Evolutionary conservation across 1,140 invertebrate species (phyloP).

Genomic region (Dinothrombium tinctorium): DNA sequence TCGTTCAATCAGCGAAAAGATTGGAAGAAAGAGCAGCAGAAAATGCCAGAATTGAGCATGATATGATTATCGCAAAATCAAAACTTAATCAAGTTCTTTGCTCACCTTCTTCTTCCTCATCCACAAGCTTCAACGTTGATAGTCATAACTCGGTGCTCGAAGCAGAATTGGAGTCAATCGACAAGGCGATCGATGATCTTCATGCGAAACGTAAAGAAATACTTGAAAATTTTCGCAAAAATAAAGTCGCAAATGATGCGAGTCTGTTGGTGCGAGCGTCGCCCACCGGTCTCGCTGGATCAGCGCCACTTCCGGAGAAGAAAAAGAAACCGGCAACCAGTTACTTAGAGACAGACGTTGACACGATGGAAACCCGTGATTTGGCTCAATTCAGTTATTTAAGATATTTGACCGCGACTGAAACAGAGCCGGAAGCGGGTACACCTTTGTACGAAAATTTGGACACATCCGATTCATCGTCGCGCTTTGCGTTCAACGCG

Average conservation of each 20-base stretch:
- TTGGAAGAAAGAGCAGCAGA: slow-evolving; percentile 69
- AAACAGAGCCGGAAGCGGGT: neutral
- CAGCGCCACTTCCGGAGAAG: slow-evolving; percentile 19
- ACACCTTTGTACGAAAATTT: neutral
- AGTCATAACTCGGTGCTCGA: slow-evolving; percentile 28
- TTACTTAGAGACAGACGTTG: slow-evolving; percentile 3
- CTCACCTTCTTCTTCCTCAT: slow-evolving; percentile 13
- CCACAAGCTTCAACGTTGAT: slow-evolving; percentile 3
- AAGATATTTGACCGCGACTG: neutral
- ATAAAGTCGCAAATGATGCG: neutral
- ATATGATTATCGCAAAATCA: slow-evolving; percentile 52
- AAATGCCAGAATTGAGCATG: slow-evolving; percentile 61
- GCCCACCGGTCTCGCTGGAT: slow-evolving; percentile 12
- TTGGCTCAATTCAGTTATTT: slow-evolving; percentile 10
- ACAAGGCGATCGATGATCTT: slow-evolving; percentile 54
- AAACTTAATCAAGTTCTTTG: slow-evolving; percentile 44
- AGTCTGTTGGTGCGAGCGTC: slow-evolving; percentile 5
- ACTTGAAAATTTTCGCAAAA: slow-evolving; percentile 1
- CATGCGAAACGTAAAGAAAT: slow-evolving; percentile 49
- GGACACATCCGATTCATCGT: too few relatives aligned
- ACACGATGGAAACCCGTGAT: slow-evolving; percentile 21
- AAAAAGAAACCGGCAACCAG: slow-evolving; percentile 18
- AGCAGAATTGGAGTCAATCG: slow-evolving; percentile 51
- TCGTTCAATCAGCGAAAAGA: slow-evolving; percentile 74
- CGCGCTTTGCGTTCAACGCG: too few relatives aligned